A percentile compares a stretch with the other conserved stretches of the same genome.
phyloP scores from a whole-genome alignment of 2,888 invertebrate genomes.

The Gasteruption jaculator region DNA sequence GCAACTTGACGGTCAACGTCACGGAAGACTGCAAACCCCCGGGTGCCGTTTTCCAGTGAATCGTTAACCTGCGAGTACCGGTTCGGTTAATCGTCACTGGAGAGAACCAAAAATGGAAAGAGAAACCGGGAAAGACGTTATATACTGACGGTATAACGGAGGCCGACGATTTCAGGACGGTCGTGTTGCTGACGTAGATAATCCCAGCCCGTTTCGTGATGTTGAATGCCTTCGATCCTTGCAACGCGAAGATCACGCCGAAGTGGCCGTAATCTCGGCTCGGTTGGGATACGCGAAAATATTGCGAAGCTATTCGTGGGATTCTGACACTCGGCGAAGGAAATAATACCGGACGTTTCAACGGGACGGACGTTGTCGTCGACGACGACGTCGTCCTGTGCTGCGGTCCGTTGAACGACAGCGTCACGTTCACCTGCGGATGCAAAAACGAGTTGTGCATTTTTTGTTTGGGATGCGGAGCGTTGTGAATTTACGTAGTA shows the following conservation, averaged over 20 bases:
- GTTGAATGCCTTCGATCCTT: constrained; percentile 51
- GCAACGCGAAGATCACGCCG: constrained; percentile 28
- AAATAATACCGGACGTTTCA: constrained; percentile 33
- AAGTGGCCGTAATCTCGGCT: constrained; percentile 25
- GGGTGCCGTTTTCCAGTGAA: no score
- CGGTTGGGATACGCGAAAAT: constrained; percentile 39
- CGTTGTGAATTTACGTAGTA: no score
- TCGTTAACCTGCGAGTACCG: no score
- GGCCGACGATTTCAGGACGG: constrained; percentile 48
- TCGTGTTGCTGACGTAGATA: constrained; percentile 55
- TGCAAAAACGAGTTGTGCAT: background rate
- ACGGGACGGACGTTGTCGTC: constrained; percentile 29
- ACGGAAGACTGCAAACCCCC: constrained; percentile 23
- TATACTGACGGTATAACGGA: constrained; percentile 48
- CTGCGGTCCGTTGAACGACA: constrained; percentile 41
- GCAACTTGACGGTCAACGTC: constrained; percentile 39
- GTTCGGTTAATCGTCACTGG: no score
- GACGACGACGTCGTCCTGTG: constrained; percentile 37
- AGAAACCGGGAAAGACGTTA: background rate
- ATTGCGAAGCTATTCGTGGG: constrained; percentile 31
- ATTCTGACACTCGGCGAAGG: constrained; percentile 31
- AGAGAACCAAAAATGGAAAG: constrained; percentile 12
- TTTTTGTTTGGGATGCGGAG: no score
- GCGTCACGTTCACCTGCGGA: constrained; percentile 41
- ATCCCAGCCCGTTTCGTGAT: constrained; percentile 58